phyloP scores from a whole-genome alignment of 2,888 invertebrate species.

The Patella pellucida region DNA sequence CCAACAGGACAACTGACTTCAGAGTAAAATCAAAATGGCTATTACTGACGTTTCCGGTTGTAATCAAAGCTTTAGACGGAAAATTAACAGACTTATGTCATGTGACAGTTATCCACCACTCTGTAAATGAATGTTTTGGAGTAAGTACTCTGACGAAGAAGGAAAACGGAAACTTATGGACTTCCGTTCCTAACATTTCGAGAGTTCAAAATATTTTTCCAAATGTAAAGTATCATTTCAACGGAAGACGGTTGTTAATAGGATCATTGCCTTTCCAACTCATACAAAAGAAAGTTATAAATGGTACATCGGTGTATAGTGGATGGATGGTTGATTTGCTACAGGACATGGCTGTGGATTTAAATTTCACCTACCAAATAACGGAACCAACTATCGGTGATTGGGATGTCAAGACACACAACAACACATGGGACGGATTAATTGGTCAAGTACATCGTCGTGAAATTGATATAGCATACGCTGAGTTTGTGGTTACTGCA shows the following conservation, averaged over 20 bases:
- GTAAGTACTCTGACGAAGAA: not conserved
- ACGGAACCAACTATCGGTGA: conserved; percentile 9
- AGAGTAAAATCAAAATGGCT: conserved; percentile 13
- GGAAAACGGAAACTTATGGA: not conserved
- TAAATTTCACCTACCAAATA: conserved; percentile 19
- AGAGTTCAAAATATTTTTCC: not conserved
- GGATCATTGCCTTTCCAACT: conserved; percentile 1
- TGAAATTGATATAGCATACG: conserved; percentile 13
- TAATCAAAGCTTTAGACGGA: not conserved
- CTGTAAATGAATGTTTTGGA: not conserved
- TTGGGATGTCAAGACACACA: conserved; percentile 2
- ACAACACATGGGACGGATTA: not conserved
- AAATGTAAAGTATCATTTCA: conserved; percentile 17
- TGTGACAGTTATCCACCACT: not conserved
- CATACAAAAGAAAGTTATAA: not conserved
- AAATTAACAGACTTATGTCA: conserved; percentile 6
- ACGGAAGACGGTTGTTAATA: not conserved
- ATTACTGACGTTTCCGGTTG: not conserved
- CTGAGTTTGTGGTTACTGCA: conserved; percentile 9
- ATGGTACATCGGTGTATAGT: conserved; percentile 5
- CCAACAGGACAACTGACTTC: conserved; percentile 13
- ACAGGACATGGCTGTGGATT: not conserved
- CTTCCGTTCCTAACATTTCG: not conserved
- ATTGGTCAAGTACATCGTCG: not conserved
- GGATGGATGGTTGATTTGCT: conserved; percentile 14